Conservation (phyloP, 2,888 invertebrate species). For the Timema cristinae region DNA sequence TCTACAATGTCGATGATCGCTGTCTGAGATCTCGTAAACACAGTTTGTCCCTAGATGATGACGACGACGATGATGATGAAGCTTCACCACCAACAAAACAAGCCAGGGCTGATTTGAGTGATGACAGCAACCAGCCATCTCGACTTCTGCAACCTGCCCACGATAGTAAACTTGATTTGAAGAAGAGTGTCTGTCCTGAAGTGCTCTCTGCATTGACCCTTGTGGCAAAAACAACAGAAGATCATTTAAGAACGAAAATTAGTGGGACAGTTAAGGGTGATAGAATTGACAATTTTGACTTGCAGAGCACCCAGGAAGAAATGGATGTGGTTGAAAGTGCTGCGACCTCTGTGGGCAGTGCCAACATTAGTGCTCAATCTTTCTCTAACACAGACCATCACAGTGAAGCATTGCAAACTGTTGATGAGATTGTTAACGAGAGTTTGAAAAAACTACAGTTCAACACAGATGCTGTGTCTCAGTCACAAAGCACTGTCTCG, state of each 20-base stretch:
- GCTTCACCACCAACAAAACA: neutral
- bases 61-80: constrained; percentile 37
- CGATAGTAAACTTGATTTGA: neutral
- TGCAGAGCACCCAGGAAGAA: neutral
- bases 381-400: constrained; percentile 21
- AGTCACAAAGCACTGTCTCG: neutral
- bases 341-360: neutral
- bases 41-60: constrained; percentile 36
- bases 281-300: neutral
- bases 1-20: constrained; percentile 25
- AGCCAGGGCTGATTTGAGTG: neutral
- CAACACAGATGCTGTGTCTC: neutral
- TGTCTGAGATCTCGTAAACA: constrained; percentile 33
- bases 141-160: neutral
- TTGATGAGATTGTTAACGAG: constrained; percentile 30
- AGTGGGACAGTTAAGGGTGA: constrained; percentile 7
- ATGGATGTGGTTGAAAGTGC: constrained; percentile 5
- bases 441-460: constrained; percentile 26
- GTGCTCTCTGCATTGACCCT: constrained; percentile 43
- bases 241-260: neutral
- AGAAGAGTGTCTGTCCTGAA: constrained; percentile 39
- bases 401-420: constrained; percentile 21
- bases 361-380: constrained; percentile 2
- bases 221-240: constrained; percentile 14
- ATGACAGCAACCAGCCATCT: neutral